Evolutionary conservation across 2,113 vertebrate species (phyloP), one percentile per base, ranked within the genome.

Genomic region (Echinops telfairi): DNA sequence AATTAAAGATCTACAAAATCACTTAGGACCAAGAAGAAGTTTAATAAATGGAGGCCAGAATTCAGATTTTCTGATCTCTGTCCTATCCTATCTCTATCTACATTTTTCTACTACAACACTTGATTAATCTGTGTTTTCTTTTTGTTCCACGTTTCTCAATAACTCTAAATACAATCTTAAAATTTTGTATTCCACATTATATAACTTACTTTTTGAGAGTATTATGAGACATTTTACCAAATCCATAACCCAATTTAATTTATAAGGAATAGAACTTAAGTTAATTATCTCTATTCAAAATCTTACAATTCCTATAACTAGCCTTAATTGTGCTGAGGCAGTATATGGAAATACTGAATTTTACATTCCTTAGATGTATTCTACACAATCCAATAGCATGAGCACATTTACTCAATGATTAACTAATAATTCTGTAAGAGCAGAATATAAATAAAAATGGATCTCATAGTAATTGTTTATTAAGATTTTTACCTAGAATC

Each of bases 361-460:
- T 94, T 88, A 88, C 88, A 92, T 90, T 87, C 89, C 29, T 95
- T 81, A 43, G 89, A 86, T 88, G 53, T 73, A 93, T 91, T 93
- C 77, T 70, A 90, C 31, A 92, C 4, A 43, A 92, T 70, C n/a
- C 23, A 92, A 70, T 1, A 81, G 43, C 94, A 85, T 43, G 11
- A 83, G 43, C 27, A 77, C 2, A 86, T 90, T 88, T 92, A 94
- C 14, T 82, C 33, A 60, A 86, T 3, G 83, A 80, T 83, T 88
- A 7, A 66, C 36, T 71, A 95, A 81, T 47, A 92, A 93, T 88
- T 92, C 33, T 89, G 20, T 83, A 70, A 86, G 85, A 88, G 10
- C 43, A 60, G 76, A 86, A 43, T 79, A 83, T 78, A n/a, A 81
- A 79, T n/a, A 8, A 73, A 89, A 91, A 75, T 58, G 15, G 25